Conservation (phyloP, 2,797 vertebrate genomes). For the Acomys russatus region DNA sequence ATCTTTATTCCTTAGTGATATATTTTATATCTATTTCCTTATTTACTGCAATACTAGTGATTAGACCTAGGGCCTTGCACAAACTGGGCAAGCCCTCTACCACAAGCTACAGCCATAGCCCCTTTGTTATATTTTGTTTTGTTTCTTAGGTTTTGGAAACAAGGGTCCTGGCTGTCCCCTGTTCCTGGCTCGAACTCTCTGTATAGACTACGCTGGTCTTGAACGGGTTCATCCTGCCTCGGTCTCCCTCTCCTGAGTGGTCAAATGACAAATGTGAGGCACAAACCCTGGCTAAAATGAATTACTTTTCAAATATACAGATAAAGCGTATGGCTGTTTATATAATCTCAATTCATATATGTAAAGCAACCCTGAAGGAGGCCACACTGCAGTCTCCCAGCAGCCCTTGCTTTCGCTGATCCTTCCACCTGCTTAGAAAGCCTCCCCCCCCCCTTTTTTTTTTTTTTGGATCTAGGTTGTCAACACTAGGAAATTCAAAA, state of each 20-base stretch:
- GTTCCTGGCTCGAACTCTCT: background rate
- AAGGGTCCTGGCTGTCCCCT: background rate
- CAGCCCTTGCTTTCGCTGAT: background rate
- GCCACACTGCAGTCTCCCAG: background rate
- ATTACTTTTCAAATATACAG: background rate
- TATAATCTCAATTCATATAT: background rate
- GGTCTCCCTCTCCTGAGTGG: background rate
- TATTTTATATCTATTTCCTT: background rate
- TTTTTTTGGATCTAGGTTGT: background rate
- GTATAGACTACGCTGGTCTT: background rate
- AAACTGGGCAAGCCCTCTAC: background rate
- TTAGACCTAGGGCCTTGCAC: background rate
- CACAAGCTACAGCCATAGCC: background rate
- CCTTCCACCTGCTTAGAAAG: background rate
- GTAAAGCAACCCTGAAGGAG: background rate
- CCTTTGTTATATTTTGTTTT: background rate
- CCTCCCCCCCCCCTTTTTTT: no score
- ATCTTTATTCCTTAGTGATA: background rate
- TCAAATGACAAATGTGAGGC: background rate
- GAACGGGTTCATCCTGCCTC: background rate
- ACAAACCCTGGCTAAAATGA: background rate
- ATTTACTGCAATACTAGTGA: background rate
- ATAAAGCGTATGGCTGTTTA: background rate
- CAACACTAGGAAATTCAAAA: background rate
- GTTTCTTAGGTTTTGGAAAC: background rate